Evolutionary conservation across 2,888 invertebrate genomes (phyloP).

Genomic region (Gibbula magus): DNA sequence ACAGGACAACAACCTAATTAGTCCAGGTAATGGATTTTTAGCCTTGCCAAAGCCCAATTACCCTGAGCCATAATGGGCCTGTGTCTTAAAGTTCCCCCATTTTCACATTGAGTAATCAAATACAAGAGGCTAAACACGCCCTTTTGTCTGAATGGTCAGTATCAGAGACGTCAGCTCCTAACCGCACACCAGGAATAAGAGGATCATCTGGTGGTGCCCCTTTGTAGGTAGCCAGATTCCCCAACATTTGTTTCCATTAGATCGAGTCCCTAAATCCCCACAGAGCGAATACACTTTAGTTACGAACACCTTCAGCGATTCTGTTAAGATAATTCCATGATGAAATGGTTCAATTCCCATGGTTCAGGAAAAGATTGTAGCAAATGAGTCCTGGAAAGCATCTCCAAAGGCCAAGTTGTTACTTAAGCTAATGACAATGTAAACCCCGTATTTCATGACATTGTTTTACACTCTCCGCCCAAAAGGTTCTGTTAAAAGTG

Average conservation of each 20-base stretch:
- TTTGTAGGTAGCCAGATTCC: background rate
- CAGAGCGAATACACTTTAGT: background rate
- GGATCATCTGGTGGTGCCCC: background rate
- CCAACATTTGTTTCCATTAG: background rate
- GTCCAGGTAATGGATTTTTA: background rate
- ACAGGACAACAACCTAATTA: background rate
- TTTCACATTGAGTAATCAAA: conserved; percentile 12
- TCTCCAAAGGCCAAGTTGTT: background rate
- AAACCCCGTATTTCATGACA: too few species aligned
- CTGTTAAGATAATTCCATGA: background rate
- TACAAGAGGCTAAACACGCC: conserved; percentile 4
- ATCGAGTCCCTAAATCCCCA: background rate
- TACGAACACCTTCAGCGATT: background rate
- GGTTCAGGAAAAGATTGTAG: background rate
- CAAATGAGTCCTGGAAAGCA: background rate
- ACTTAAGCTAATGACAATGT: background rate
- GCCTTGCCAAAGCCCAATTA: conserved; percentile 1
- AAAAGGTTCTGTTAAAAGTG: too few species aligned
- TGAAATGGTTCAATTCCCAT: background rate
- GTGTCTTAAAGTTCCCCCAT: background rate
- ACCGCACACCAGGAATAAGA: background rate
- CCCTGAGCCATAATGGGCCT: background rate
- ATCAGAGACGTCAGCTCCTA: background rate
- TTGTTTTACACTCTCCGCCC: too few species aligned
- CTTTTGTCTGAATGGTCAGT: background rate